Evolutionary conservation across 2,797 vertebrate genomes (phyloP).

Genomic region (Phaenicophaeus curvirostris): DNA sequence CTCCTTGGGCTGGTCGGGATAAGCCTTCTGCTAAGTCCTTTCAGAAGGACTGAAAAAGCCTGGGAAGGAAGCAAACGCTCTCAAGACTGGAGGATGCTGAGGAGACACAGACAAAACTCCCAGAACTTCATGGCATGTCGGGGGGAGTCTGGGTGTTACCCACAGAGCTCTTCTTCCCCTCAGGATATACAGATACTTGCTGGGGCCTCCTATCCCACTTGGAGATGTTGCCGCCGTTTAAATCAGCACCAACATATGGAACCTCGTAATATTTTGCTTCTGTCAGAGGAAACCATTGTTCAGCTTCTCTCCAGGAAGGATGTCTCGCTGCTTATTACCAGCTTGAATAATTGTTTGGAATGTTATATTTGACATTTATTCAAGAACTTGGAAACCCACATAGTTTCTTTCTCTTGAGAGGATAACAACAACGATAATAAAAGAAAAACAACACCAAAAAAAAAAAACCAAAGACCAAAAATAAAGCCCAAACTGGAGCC

Average conservation of each 20-base stretch:
- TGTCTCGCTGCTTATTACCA: constrained; percentile 60
- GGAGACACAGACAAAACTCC: background rate
- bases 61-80: background rate
- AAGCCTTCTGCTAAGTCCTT: too few relatives aligned
- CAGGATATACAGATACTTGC: constrained; percentile 41
- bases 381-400: constrained; percentile 9
- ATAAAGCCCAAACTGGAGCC: background rate
- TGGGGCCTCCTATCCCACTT: constrained; percentile 13
- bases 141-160: background rate
- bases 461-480: background rate
- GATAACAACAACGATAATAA: background rate
- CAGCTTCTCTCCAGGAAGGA: constrained; percentile 57
- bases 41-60: background rate
- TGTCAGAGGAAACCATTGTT: constrained; percentile 60
- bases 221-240: background rate
- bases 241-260: constrained; percentile 44
- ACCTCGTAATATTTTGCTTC: constrained; percentile 32
- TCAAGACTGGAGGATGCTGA: background rate
- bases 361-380: constrained; percentile 49
- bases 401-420: background rate
- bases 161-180: background rate
- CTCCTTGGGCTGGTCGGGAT: background rate
- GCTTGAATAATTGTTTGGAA: constrained; percentile 44
- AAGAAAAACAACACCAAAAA: background rate
- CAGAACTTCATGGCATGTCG: background rate